Percentiles rank a stretch among this genome's conserved stretches.
Conservation (phyloP, 2,113 vertebrate species). For the Dicaeum eximium region DNA sequence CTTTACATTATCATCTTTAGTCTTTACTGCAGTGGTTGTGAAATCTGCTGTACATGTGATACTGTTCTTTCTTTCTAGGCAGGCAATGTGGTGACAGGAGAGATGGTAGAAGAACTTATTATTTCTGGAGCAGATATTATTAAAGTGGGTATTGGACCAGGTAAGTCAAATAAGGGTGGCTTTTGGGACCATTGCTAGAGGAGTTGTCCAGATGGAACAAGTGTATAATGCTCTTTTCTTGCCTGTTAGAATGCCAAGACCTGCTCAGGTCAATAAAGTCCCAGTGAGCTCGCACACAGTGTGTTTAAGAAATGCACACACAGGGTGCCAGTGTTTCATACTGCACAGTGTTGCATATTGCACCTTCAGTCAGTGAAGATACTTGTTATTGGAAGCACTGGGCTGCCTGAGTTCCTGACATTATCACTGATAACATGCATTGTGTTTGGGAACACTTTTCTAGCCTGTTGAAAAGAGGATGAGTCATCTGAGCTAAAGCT, state of each 20-base stretch:
- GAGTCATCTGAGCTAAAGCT: not conserved
- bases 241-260: not conserved
- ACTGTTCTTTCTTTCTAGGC: constrained; percentile 77
- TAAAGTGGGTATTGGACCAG: constrained; percentile 98
- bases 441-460: not conserved
- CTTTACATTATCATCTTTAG: not conserved
- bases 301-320: not conserved
- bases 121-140: constrained; percentile 96
- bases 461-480: not conserved
- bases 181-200: not conserved
- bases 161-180: constrained; percentile 65
- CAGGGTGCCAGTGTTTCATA: not conserved
- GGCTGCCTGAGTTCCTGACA: not conserved
- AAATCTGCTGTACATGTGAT: not conserved
- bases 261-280: not conserved
- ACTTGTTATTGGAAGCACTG: not conserved
- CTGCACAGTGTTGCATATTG: not conserved
- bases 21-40: not conserved
- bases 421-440: not conserved
- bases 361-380: not conserved
- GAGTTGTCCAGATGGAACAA: not conserved
- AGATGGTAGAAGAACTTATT: constrained; percentile 99
- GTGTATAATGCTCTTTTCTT: not conserved
- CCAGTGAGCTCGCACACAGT: not conserved
- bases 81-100: constrained; percentile 96